These are phyloP conservation scores for Agriopis aurantiaria DNA, from an alignment of 2,888 invertebrate species.

Conservation along the genomic window DNA sequence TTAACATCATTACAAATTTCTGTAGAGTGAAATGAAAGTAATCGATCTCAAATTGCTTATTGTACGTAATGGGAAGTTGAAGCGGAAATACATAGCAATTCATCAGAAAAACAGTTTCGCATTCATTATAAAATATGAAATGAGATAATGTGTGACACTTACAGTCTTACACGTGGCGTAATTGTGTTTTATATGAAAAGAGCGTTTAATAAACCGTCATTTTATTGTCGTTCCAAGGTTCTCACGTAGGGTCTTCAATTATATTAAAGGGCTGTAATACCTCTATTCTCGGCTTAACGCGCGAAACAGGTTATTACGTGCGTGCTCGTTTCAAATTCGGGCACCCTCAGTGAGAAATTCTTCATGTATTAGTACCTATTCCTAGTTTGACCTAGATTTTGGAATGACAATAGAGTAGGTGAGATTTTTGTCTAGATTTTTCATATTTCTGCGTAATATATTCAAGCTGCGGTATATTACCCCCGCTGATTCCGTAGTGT, in stretches of 20 bases:
- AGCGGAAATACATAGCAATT: too few species aligned
- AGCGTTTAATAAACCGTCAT: not conserved
- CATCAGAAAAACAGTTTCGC: too few species aligned
- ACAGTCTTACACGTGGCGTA: not conserved
- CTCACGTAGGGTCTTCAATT: slow-evolving; percentile 22
- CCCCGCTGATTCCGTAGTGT: too few species aligned
- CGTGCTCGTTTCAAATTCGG: slow-evolving; percentile 9
- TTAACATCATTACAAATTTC: too few species aligned
- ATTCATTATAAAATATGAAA: too few species aligned
- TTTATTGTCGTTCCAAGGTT: slow-evolving; percentile 11
- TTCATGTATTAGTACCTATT: not conserved
- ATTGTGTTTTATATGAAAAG: not conserved
- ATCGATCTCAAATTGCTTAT: too few species aligned
- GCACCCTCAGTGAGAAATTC: not conserved
- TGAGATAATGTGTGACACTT: too few species aligned
- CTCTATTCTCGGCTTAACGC: slow-evolving; percentile 10
- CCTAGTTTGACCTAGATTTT: slow-evolving; percentile 7
- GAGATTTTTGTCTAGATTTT: not conserved
- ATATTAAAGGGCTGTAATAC: slow-evolving; percentile 23
- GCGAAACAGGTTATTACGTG: slow-evolving; percentile 19
- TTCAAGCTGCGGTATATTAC: too few species aligned
- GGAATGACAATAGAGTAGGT: not conserved
- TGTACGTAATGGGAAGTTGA: too few species aligned
- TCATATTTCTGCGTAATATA: not conserved
- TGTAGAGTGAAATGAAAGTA: too few species aligned